These are phyloP conservation scores for Zenarchopterus dispar DNA, from an alignment of 2,797 vertebrate species.

Conservation along the genomic window DNA sequence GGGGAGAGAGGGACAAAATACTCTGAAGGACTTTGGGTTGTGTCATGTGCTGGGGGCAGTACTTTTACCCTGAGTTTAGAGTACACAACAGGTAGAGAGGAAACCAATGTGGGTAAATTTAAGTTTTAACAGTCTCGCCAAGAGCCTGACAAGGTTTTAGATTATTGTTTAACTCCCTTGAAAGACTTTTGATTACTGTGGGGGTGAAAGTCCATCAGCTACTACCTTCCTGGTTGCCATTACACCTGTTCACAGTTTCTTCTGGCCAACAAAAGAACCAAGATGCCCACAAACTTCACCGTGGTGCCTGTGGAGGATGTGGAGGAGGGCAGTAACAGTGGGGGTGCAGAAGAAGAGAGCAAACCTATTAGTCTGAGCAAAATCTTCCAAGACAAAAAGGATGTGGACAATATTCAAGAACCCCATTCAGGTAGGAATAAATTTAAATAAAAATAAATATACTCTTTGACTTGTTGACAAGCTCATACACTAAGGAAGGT, in stretches of 20 bases:
- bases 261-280: constrained; percentile 17
- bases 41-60: constrained; percentile 45
- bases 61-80: constrained; percentile 44
- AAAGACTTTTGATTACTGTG: neutral
- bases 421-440: constrained; percentile 44
- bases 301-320: constrained; percentile 75
- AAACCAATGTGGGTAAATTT: constrained; percentile 31
- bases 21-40: constrained; percentile 58
- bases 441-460: neutral
- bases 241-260: constrained; percentile 18
- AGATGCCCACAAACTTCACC: constrained; percentile 78
- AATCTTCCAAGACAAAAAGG: constrained; percentile 45
- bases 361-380: constrained; percentile 53
- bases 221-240: neutral
- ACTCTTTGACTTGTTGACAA: neutral
- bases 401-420: constrained; percentile 27
- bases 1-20: constrained; percentile 32
- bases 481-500: neutral
- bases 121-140: constrained; percentile 8
- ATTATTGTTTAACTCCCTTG: constrained; percentile 2
- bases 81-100: constrained; percentile 34
- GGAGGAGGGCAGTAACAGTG: constrained; percentile 25
- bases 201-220: constrained; percentile 22
- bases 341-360: constrained; percentile 17
- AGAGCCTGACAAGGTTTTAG: neutral